These are phyloP conservation scores for Psittacus erithacus DNA, from an alignment of 2,113 vertebrate species.

Conservation along the genomic window DNA sequence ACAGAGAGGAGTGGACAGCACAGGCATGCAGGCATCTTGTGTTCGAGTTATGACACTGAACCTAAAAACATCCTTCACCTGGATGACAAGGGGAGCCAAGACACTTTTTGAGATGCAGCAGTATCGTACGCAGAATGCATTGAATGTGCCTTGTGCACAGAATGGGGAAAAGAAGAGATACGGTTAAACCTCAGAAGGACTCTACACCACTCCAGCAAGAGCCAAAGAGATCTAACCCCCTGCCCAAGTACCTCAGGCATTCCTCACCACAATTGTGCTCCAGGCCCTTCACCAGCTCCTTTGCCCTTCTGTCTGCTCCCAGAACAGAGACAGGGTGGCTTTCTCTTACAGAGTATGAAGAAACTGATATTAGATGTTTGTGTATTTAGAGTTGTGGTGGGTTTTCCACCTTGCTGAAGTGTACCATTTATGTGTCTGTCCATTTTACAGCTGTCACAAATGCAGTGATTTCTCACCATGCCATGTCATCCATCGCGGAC, in stretches of 20 bases:
- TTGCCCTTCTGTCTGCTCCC: background rate
- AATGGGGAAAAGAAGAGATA: background rate
- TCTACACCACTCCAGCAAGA: background rate
- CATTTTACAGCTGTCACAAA: background rate
- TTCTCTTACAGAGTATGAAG: background rate
- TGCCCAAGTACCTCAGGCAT: background rate
- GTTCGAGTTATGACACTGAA: background rate
- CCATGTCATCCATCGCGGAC: background rate
- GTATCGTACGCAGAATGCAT: accelerated
- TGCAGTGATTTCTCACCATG: background rate
- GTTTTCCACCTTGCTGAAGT: background rate
- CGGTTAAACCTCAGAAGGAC: no score
- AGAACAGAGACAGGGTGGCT: background rate
- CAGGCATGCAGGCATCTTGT: background rate
- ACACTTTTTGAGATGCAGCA: background rate
- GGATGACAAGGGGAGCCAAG: background rate
- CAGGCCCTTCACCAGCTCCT: background rate
- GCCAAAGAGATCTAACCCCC: background rate
- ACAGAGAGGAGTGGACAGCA: background rate
- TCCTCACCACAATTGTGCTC: background rate
- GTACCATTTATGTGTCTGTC: background rate
- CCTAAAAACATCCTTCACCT: background rate
- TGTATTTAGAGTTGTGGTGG: background rate
- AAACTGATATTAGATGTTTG: background rate
- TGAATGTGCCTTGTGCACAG: background rate